Evolutionary conservation across 2,113 vertebrate species (phyloP).

Genomic region (Rhombomys opimus): DNA sequence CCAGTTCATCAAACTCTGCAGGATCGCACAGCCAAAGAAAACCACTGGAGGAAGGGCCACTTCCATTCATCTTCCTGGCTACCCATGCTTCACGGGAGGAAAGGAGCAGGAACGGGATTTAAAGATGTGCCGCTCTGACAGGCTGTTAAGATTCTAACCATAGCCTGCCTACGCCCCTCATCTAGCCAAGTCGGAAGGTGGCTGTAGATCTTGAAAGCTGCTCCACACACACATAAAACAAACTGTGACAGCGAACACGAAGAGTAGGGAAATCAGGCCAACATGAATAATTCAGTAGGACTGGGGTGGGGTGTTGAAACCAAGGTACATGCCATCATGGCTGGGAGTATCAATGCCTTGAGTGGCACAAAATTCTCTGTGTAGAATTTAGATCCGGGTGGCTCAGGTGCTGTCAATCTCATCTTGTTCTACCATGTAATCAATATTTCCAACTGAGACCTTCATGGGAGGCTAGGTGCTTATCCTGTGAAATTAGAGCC

Average conservation of each 20-base stretch:
- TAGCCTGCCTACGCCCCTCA: slow-evolving; percentile 29
- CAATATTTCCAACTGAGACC: slow-evolving; percentile 27
- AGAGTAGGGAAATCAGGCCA: slow-evolving; percentile 31
- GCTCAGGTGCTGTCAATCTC: slow-evolving; percentile 37
- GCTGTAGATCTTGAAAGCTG: slow-evolving; percentile 43
- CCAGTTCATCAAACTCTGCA: slow-evolving; percentile 70
- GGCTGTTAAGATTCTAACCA: slow-evolving; percentile 72
- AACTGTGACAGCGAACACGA: slow-evolving; percentile 39
- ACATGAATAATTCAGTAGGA: slow-evolving; percentile 58
- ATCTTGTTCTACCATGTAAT: background rate
- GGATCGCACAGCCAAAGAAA: slow-evolving; percentile 68
- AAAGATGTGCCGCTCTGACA: slow-evolving; percentile 73
- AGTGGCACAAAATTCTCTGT: slow-evolving; percentile 38
- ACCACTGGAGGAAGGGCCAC: slow-evolving; percentile 34
- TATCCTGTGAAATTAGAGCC: slow-evolving; percentile 73
- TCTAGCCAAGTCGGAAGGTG: slow-evolving; percentile 43
- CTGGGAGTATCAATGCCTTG: background rate
- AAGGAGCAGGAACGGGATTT: slow-evolving; percentile 67
- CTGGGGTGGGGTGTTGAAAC: slow-evolving; percentile 25
- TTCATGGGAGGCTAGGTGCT: slow-evolving; percentile 65
- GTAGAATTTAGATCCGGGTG: background rate
- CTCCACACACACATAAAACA: background rate
- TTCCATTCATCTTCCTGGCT: slow-evolving; percentile 66
- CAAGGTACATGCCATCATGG: slow-evolving; percentile 3
- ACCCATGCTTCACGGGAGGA: slow-evolving; percentile 53